Base-by-base conservation (phyloP, 2,888 invertebrate species). In the Thereva nobilitata region DNA sequence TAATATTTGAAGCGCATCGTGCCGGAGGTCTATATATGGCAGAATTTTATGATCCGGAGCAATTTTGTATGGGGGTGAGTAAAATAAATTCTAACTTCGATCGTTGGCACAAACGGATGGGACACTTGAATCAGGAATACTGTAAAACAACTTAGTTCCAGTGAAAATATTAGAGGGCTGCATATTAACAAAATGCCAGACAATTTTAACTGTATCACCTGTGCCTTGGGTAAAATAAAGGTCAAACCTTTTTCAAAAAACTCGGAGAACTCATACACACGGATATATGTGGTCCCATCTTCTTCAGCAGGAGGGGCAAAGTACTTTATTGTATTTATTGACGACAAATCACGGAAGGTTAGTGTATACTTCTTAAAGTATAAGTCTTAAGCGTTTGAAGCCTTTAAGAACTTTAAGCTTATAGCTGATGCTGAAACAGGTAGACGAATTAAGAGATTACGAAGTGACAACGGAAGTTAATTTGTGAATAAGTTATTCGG, bases 281-380 rank as follows among this genome's bases (percentile, higher is more conserved):
- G 3, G 67, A 71, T 64, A 64, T 71, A 6, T 72, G 65, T 38
- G 70, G 70, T n/a, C 71, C 70, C 7, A 70, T 73, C 47, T 7
- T 41, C 9, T n/a, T 73, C 72, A 4, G 49, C 56, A 12, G 70
- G 70, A 41, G 69, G 70, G 23, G 57, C 70, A 12, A 57, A 64
- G n/a, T 72, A 72, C 55, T 71, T 73, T 23, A 47, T 68, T 0
- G 69, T 68, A 1, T 70, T 71, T 45, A 69, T 72, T 6, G 71
- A 72, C 35, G 70, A 71, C 23, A 54, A 61, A 1, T 70, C 69
- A 4, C 53, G 70, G 2, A 56, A 55, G 23, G 57, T 69, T 2
- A 65, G 66, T 66, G 66, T 70, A 1, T 70, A 70, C 68, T 71
- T 70, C 49, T 35, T 72, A 42, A 71, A 72, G 47, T 23, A 67